These are phyloP conservation scores for Acleris laterana DNA, from an alignment of 2,888 invertebrate genomes.

Conservation along the genomic window DNA sequence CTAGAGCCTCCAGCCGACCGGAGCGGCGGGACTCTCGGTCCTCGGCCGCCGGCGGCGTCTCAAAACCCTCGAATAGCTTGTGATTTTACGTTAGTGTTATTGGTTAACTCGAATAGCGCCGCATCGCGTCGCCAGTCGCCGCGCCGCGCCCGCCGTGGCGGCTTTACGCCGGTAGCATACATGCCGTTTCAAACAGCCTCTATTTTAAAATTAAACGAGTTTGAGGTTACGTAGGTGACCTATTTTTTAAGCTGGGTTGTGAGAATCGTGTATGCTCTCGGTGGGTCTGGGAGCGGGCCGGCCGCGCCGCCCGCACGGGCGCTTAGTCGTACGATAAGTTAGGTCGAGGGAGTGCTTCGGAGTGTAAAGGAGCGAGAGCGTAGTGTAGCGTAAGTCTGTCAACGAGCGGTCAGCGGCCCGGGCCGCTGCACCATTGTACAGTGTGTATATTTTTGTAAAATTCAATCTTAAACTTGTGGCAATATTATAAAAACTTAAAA, in stretches of 20 bases:
- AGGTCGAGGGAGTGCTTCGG: constrained; percentile 23
- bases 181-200: neutral
- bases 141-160: constrained; percentile 26
- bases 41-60: neutral
- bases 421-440: constrained; percentile 57
- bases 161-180: neutral
- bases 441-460: constrained; percentile 84
- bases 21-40: neutral
- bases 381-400: constrained; percentile 23
- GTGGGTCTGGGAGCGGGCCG: neutral
- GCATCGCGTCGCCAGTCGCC: constrained; percentile 30
- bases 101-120: constrained; percentile 16
- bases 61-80: constrained; percentile 22
- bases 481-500: constrained; percentile 74
- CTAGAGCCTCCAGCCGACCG: neutral
- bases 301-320: constrained; percentile 3
- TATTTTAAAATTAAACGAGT: too few relatives aligned
- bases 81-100: constrained; percentile 20
- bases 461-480: constrained; percentile 77
- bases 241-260: too few relatives aligned
- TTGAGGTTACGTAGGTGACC: too few relatives aligned
- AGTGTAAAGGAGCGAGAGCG: constrained; percentile 13
- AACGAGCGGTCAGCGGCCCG: neutral
- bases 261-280: too few relatives aligned
- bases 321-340: constrained; percentile 1